Evolutionary conservation across 2,797 vertebrate species (phyloP).

Genomic region (Onychomys leucogaster): DNA sequence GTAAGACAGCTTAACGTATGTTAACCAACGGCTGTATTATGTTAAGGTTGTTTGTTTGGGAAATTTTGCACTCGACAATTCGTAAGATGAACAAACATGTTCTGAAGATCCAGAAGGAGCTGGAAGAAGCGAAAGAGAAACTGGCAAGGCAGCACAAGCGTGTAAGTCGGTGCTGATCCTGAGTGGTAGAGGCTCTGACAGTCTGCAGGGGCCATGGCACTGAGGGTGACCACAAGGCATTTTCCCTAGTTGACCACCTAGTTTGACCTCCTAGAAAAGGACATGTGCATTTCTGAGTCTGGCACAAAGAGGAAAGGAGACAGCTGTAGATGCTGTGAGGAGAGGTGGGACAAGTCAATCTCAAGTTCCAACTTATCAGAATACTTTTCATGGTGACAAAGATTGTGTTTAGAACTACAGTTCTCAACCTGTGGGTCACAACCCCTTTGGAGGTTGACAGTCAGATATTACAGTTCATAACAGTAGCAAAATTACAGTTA

Average conservation of each 20-base stretch:
- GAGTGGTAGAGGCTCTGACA: background rate
- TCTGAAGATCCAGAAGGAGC: slow-evolving; percentile 97
- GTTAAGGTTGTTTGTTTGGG: slow-evolving; percentile 96
- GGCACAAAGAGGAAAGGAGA: background rate
- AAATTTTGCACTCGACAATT: slow-evolving; percentile 98
- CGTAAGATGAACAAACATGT: slow-evolving; percentile 99
- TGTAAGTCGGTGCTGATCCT: slow-evolving; percentile 79
- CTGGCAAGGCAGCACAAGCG: slow-evolving; percentile 96
- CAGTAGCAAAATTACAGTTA: background rate
- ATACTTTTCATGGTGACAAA: background rate
- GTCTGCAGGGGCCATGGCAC: background rate
- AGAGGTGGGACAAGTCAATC: background rate
- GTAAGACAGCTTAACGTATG: background rate
- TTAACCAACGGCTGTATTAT: slow-evolving; percentile 46
- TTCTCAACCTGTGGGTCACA: background rate
- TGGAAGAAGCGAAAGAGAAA: slow-evolving; percentile 97
- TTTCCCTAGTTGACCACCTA: background rate
- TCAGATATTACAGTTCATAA: background rate
- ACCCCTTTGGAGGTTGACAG: background rate
- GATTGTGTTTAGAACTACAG: background rate
- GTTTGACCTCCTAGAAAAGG: background rate
- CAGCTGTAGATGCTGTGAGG: background rate
- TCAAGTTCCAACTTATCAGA: background rate
- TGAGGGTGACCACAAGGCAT: background rate
- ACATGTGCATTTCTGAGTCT: background rate